A percentile compares a stretch with the other conserved stretches of the same genome.
phyloP scores from a whole-genome alignment of 2,797 vertebrate species.

The Sciaenops ocellatus region DNA sequence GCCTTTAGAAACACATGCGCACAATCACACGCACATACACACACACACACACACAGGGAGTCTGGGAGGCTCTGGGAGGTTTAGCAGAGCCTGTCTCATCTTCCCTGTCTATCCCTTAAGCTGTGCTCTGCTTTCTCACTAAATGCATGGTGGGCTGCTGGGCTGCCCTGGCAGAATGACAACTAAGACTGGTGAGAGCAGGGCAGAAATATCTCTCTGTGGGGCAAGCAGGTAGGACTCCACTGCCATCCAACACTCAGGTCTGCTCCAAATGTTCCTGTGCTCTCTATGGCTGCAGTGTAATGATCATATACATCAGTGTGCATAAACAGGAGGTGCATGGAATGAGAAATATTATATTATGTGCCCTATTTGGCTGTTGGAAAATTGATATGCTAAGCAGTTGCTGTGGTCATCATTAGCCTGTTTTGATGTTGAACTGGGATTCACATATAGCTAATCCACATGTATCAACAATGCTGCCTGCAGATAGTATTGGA shows the following conservation, averaged over 20 bases:
- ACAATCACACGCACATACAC: background rate
- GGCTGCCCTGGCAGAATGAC: slow-evolving; percentile 69
- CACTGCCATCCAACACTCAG: slow-evolving; percentile 24
- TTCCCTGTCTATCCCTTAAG: slow-evolving; percentile 75
- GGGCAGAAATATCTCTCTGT: slow-evolving; percentile 51
- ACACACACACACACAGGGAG: slow-evolving; percentile 18
- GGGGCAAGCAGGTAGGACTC: slow-evolving; percentile 48
- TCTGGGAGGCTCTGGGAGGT: slow-evolving; percentile 66
- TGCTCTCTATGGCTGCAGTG: slow-evolving; percentile 19
- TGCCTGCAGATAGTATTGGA: slow-evolving; percentile 11
- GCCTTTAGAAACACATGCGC: slow-evolving; percentile 38
- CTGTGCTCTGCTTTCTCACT: slow-evolving; percentile 72
- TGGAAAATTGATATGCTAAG: slow-evolving; percentile 37
- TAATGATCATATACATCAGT: slow-evolving; percentile 58
- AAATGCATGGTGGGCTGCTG: slow-evolving; percentile 69
- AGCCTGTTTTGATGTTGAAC: slow-evolving; percentile 22
- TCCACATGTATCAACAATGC: slow-evolving; percentile 15
- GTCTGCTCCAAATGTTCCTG: slow-evolving; percentile 19
- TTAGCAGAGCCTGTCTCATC: slow-evolving; percentile 77
- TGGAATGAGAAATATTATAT: slow-evolving; percentile 29
- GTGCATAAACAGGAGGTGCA: slow-evolving; percentile 23
- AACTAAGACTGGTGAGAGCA: slow-evolving; percentile 60
- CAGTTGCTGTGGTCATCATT: slow-evolving; percentile 34
- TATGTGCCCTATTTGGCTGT: slow-evolving; percentile 32
- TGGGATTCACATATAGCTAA: slow-evolving; percentile 26